These are phyloP conservation scores for Seriola aureovittata DNA, from an alignment of 2,113 vertebrate species.

Conservation along the genomic window DNA sequence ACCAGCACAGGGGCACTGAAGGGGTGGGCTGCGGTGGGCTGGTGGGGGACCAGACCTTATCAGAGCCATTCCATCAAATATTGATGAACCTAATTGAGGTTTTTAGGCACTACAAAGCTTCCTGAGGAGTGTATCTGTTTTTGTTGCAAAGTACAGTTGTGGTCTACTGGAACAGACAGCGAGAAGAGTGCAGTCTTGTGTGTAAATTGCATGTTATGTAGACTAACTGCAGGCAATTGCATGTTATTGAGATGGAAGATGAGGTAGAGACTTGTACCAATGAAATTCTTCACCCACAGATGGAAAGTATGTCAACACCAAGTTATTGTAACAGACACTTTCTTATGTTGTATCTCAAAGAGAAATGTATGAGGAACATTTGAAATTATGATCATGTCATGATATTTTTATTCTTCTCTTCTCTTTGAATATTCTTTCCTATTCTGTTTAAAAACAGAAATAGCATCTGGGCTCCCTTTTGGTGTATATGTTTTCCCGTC, in stretches of 20 bases:
- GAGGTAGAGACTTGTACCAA: slow-evolving; percentile 65
- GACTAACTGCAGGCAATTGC: slow-evolving; percentile 78
- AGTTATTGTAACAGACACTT: slow-evolving; percentile 49
- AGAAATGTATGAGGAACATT: slow-evolving; percentile 46
- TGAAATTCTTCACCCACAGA: slow-evolving; percentile 51
- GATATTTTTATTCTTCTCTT: slow-evolving; percentile 51
- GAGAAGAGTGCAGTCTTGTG: slow-evolving; percentile 62
- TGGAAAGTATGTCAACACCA: slow-evolving; percentile 63
- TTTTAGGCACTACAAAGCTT: slow-evolving; percentile 83
- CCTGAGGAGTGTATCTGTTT: slow-evolving; percentile 73
- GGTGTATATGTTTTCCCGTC: slow-evolving; percentile 44
- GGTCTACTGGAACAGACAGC: slow-evolving; percentile 52
- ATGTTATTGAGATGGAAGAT: slow-evolving; percentile 72
- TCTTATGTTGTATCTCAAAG: slow-evolving; percentile 42
- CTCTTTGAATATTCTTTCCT: slow-evolving; percentile 48
- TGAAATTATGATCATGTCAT: slow-evolving; percentile 61
- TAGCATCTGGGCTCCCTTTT: slow-evolving; percentile 61
- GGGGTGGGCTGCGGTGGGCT: slow-evolving; percentile 33
- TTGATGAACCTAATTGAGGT: slow-evolving; percentile 86
- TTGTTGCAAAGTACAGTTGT: slow-evolving; percentile 63
- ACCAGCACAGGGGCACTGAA: slow-evolving; percentile 67
- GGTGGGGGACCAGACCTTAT: slow-evolving; percentile 60
- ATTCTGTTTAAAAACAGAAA: slow-evolving; percentile 60
- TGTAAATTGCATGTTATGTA: slow-evolving; percentile 81
- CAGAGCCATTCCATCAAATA: slow-evolving; percentile 83